Percentiles rank a stretch among this genome's conserved stretches.
Evolutionary conservation across 2,113 vertebrate genomes (phyloP).

Genomic region (Panurus biarmicus): DNA sequence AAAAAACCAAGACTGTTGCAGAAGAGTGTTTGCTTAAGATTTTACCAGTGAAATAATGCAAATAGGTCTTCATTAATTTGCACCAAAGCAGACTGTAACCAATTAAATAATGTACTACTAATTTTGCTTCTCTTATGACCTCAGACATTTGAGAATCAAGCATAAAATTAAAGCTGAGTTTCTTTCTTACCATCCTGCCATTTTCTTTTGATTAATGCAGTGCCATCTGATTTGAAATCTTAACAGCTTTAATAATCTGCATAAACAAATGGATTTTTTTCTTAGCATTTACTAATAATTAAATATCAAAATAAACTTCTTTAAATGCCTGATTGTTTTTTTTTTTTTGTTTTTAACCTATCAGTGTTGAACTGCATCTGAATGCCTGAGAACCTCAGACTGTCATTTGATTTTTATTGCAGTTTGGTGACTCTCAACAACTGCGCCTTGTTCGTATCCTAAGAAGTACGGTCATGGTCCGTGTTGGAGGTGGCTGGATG

Average conservation of each 20-base stretch:
- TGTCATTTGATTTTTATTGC: constrained; percentile 26
- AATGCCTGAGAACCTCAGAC: constrained; percentile 9
- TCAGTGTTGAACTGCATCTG: not conserved
- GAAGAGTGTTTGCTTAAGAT: not conserved
- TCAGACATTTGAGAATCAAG: constrained; percentile 17
- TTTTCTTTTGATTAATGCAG: constrained; percentile 63
- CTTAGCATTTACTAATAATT: constrained; percentile 68
- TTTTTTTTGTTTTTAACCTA: constrained; percentile 25
- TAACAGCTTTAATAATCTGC: constrained; percentile 57
- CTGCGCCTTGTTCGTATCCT: constrained; percentile 94
- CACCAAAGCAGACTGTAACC: not conserved
- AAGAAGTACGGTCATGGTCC: constrained; percentile 97
- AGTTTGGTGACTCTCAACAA: constrained; percentile 98
- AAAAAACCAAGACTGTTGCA: not conserved
- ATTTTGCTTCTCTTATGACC: constrained; percentile 43
- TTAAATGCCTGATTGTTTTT: constrained; percentile 17
- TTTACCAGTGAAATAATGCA: not conserved
- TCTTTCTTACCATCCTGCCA: constrained; percentile 31
- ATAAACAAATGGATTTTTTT: constrained; percentile 24
- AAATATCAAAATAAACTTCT: constrained; percentile 42
- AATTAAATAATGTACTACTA: constrained; percentile 35
- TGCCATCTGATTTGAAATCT: constrained; percentile 39
- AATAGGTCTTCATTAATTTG: constrained; percentile 11
- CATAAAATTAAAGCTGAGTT: constrained; percentile 44
- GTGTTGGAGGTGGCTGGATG: constrained; percentile 99